These are phyloP conservation scores for Drosophila funebris DNA, from an alignment of 1,140 invertebrate species.

Conservation along the genomic window DNA sequence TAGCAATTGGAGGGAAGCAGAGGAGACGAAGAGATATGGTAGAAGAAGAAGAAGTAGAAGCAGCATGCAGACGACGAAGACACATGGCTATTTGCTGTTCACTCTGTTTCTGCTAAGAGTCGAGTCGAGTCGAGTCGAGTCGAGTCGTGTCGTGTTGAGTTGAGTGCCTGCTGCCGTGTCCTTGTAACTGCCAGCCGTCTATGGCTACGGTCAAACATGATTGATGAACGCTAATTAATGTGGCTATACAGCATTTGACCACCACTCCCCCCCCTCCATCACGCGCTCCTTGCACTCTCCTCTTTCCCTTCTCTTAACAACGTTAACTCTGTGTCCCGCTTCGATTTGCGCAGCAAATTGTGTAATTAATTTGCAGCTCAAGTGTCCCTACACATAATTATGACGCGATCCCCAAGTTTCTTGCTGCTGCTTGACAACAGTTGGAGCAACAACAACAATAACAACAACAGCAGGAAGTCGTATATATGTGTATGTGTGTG, in stretches of 20 bases:
- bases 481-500: too few species aligned
- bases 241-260: constrained; percentile 37
- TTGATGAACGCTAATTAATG: constrained; percentile 81
- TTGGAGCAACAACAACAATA: constrained; percentile 1
- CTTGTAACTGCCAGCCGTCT: constrained; percentile 37
- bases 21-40: neutral
- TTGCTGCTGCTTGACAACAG: neutral
- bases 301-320: neutral
- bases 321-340: neutral
- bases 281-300: neutral
- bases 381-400: constrained; percentile 66
- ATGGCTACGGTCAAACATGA: constrained; percentile 73
- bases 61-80: neutral
- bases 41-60: neutral
- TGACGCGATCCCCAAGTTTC: constrained; percentile 29
- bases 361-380: constrained; percentile 77
- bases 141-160: constrained; percentile 5
- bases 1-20: constrained; percentile 4
- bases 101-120: neutral
- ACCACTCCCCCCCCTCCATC: neutral
- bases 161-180: constrained; percentile 36
- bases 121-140: neutral
- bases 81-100: constrained; percentile 13
- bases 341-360: constrained; percentile 55
- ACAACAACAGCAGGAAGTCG: neutral